phyloP scores from a whole-genome alignment of 2,888 invertebrate species.

The Atethmia centrago region DNA sequence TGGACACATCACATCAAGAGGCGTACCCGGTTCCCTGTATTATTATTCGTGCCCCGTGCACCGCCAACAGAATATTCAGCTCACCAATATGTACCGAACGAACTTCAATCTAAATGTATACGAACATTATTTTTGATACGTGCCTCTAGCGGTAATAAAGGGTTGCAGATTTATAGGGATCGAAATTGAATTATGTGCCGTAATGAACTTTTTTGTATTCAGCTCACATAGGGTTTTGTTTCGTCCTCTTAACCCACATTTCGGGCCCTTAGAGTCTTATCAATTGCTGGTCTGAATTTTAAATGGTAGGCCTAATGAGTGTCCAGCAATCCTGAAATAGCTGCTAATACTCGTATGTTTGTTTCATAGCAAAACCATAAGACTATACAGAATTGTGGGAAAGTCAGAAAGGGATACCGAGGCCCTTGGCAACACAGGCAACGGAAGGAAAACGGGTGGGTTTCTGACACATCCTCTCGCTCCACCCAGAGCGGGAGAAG shows the following conservation, averaged over 20 bases:
- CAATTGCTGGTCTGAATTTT: conserved; percentile 13
- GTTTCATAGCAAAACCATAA: background rate
- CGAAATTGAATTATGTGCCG: conserved; percentile 48
- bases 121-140: conserved; percentile 71
- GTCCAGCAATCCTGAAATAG: background rate
- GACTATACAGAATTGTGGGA: background rate
- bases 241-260: background rate
- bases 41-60: conserved; percentile 68
- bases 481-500: no score
- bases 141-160: conserved; percentile 62
- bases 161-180: conserved; percentile 48
- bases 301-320: background rate
- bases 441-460: no score
- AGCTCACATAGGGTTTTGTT: conserved; percentile 18
- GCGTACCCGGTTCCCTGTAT: conserved; percentile 35
- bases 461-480: no score
- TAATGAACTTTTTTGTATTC: conserved; percentile 35
- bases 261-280: background rate
- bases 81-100: conserved; percentile 62
- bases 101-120: conserved; percentile 72
- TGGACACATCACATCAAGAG: conserved; percentile 33
- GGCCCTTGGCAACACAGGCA: no score
- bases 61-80: conserved; percentile 73
- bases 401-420: no score
- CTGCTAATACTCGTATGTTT: background rate